Evolutionary conservation across 2,113 vertebrate species (phyloP).

Genomic region (Syrrhaptes paradoxus): DNA sequence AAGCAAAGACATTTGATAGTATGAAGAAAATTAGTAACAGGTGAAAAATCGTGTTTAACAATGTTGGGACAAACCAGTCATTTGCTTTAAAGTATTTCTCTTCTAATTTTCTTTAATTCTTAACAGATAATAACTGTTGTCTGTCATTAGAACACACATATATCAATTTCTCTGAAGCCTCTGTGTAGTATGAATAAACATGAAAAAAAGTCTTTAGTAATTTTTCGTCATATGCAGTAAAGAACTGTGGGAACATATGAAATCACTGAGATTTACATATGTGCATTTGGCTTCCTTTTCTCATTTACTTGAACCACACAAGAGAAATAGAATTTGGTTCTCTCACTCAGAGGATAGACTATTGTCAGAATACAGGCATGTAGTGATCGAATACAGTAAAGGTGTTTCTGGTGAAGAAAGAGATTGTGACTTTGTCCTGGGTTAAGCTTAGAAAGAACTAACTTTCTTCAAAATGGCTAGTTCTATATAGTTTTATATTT

Average conservation of each 20-base stretch:
- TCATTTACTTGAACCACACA: neutral
- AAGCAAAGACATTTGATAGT: constrained; percentile 29
- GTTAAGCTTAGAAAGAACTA: too few species aligned
- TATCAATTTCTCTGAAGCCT: neutral
- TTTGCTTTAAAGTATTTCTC: constrained; percentile 24
- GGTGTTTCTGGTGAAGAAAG: neutral
- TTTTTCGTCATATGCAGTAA: neutral
- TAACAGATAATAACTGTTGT: constrained; percentile 6
- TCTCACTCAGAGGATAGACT: neutral
- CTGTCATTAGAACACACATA: neutral
- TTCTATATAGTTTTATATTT: neutral
- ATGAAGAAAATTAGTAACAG: constrained; percentile 59
- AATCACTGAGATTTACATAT: neutral
- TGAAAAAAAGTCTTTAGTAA: neutral
- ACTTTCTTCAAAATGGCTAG: too few species aligned
- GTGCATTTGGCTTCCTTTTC: neutral
- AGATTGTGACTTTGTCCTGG: neutral
- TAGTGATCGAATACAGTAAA: neutral
- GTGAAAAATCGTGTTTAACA: constrained; percentile 37
- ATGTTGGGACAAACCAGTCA: neutral
- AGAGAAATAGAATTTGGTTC: neutral
- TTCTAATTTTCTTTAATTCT: constrained; percentile 22
- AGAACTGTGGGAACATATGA: neutral
- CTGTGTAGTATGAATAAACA: neutral
- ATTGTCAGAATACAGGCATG: constrained; percentile 1